Conservation (phyloP, 2,888 invertebrate species). For the Phorcus lineatus region DNA sequence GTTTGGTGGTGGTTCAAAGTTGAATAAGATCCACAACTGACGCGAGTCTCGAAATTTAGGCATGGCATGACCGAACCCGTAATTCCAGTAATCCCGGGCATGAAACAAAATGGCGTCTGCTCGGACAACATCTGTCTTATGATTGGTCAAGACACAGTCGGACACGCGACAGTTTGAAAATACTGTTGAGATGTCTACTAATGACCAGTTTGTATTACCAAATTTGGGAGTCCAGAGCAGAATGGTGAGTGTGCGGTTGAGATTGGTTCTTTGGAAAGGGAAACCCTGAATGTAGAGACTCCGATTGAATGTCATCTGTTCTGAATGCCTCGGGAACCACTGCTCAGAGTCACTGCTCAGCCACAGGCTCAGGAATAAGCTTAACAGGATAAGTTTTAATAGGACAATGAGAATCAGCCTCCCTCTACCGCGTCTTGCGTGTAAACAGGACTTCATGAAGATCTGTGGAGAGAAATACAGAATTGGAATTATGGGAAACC, state of each 20-base stretch:
- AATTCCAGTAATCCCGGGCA: background rate
- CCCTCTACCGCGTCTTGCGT: no score
- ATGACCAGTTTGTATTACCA: background rate
- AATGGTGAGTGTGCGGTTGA: background rate
- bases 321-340: background rate
- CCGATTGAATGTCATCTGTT: background rate
- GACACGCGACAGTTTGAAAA: background rate
- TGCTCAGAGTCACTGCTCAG: background rate
- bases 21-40: slow-evolving; percentile 35
- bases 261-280: background rate
- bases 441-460: no score
- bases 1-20: slow-evolving; percentile 27
- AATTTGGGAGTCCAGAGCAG: slow-evolving; percentile 22
- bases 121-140: background rate
- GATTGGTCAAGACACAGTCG: background rate
- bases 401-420: no score
- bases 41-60: background rate
- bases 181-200: background rate
- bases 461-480: no score
- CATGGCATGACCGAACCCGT: background rate
- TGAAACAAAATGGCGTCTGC: background rate
- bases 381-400: background rate
- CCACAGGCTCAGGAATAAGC: background rate
- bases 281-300: background rate
- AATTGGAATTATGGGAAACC: no score